These are phyloP conservation scores for Junonia oenone DNA, from an alignment of 2,888 invertebrate genomes.

Conservation along the genomic window DNA sequence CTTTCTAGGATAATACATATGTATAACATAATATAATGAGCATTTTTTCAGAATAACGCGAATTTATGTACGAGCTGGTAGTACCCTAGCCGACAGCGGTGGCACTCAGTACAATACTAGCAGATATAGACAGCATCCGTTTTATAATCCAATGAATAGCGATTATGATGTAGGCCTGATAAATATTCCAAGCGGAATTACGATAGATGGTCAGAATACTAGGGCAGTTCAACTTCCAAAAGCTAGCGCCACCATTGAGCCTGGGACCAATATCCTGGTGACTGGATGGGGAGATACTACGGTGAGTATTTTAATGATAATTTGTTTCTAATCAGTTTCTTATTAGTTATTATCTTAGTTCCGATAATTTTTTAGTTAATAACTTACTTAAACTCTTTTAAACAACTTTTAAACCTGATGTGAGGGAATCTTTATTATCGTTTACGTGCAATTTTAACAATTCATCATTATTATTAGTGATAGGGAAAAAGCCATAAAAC, in stretches of 20 bases:
- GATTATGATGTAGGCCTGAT: constrained; percentile 71
- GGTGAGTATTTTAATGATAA: constrained; percentile 46
- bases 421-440: too few species aligned
- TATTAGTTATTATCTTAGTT: too few species aligned
- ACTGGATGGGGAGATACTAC: constrained; percentile 64
- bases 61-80: constrained; percentile 58
- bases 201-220: constrained; percentile 44
- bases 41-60: constrained; percentile 41
- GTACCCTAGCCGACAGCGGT: constrained; percentile 48
- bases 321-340: background rate
- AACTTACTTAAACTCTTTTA: too few species aligned
- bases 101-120: constrained; percentile 57
- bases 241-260: constrained; percentile 34
- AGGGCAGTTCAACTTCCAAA: constrained; percentile 40
- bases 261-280: constrained; percentile 43
- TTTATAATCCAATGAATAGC: constrained; percentile 48
- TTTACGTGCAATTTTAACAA: too few species aligned
- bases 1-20: too few species aligned
- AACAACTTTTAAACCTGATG: too few species aligned
- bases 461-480: too few species aligned
- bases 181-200: constrained; percentile 45
- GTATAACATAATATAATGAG: background rate
- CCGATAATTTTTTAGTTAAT: too few species aligned
- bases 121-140: constrained; percentile 47
- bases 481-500: too few species aligned